Evolutionary conservation across 2,888 invertebrate genomes (phyloP).

Genomic region (Gortyna flavago): DNA sequence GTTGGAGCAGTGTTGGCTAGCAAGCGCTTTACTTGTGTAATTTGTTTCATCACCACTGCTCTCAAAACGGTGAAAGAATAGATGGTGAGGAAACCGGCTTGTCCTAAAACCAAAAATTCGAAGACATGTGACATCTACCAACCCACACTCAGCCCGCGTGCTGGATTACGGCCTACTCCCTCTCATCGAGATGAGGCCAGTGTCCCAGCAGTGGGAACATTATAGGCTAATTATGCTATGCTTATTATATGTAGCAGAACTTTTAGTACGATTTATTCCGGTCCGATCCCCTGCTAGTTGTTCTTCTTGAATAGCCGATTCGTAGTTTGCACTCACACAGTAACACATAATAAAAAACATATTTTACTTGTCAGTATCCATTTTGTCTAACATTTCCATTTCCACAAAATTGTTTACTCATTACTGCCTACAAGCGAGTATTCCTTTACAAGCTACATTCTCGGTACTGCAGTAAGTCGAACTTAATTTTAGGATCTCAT

Average conservation of each 20-base stretch:
- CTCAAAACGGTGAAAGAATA: background rate
- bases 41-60: background rate
- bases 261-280: too few relatives aligned
- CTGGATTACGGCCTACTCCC: too few relatives aligned
- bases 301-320: constrained; percentile 4
- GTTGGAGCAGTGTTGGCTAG: background rate
- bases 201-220: background rate
- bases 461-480: constrained; percentile 38
- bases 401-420: constrained; percentile 19
- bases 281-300: too few relatives aligned
- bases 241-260: background rate
- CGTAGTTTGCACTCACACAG: background rate
- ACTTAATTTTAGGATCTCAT: constrained; percentile 60
- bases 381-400: constrained; percentile 1
- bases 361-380: background rate
- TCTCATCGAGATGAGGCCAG: too few relatives aligned
- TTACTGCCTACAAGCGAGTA: constrained; percentile 28
- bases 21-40: background rate
- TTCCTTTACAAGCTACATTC: constrained; percentile 20
- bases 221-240: background rate
- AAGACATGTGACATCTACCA: background rate
- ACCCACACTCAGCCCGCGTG: background rate
- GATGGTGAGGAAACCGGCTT: background rate
- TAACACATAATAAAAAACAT: background rate
- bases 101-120: background rate